Conservation (phyloP, 1,140 invertebrate genomes). For the Ceratoteleas bidentatus region DNA sequence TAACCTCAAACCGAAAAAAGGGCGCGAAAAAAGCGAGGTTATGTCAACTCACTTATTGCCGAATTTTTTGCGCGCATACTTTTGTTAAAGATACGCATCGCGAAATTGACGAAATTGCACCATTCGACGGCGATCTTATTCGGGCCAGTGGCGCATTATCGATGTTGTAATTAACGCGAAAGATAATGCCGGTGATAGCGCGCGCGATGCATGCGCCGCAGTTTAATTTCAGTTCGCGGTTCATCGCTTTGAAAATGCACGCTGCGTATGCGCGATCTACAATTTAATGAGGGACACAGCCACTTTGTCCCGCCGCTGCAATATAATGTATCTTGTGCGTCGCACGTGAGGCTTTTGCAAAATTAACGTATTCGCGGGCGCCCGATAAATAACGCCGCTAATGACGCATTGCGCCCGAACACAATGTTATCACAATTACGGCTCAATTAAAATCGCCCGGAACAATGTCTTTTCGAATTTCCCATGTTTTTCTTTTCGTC, state of each 20-base stretch:
- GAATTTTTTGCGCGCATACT: too few species aligned
- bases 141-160: conserved; percentile 5
- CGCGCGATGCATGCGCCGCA: conserved; percentile 12
- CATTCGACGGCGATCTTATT: conserved; percentile 8
- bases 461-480: too few species aligned
- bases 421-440: conserved; percentile 33
- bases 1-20: too few species aligned
- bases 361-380: conserved; percentile 32
- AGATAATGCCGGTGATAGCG: conserved; percentile 36
- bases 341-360: conserved; percentile 43
- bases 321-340: conserved; percentile 41
- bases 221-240: conserved; percentile 37
- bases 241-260: conserved; percentile 45
- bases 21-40: too few species aligned
- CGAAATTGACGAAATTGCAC: background rate
- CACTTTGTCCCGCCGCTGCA: conserved; percentile 43
- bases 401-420: conserved; percentile 13
- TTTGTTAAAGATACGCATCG: background rate
- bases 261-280: conserved; percentile 42
- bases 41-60: too few species aligned
- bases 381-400: conserved; percentile 30
- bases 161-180: conserved; percentile 40
- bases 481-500: too few species aligned
- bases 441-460: background rate
- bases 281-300: conserved; percentile 49